phyloP scores from a whole-genome alignment of 2,888 invertebrate species.

The Drosophila parthenogenetica region DNA sequence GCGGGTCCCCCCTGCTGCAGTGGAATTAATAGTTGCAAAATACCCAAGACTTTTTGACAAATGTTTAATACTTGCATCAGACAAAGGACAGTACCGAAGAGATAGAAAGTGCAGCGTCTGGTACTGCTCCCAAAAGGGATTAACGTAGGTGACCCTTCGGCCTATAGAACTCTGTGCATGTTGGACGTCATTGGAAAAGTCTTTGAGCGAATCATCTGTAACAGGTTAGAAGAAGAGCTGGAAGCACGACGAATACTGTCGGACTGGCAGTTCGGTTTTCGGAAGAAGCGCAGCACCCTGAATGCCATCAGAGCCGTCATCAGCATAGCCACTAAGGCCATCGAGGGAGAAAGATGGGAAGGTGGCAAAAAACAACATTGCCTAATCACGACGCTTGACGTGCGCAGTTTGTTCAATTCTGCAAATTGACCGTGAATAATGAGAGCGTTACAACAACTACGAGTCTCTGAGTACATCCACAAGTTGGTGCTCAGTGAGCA shows the following conservation, averaged over 20 bases:
- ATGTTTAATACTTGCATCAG: background rate
- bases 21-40: background rate
- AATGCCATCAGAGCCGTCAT: background rate
- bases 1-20: background rate
- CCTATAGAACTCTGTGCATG: background rate
- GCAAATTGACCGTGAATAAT: background rate
- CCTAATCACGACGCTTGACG: background rate
- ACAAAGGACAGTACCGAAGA: background rate
- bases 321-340: background rate
- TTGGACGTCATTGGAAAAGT: too few relatives aligned
- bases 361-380: background rate
- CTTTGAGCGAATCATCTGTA: background rate
- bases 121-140: background rate
- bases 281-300: background rate
- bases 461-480: too few relatives aligned
- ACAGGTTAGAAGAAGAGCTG: background rate
- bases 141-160: background rate
- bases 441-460: background rate
- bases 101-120: background rate
- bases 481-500: too few relatives aligned
- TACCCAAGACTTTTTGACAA: background rate
- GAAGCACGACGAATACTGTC: background rate
- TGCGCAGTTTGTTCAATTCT: background rate
- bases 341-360: background rate
- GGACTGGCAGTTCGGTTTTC: background rate